Percentiles rank a stretch among this genome's conserved stretches.
phyloP scores from a whole-genome alignment of 2,113 vertebrate species.

The Clarias macrocephalus region DNA sequence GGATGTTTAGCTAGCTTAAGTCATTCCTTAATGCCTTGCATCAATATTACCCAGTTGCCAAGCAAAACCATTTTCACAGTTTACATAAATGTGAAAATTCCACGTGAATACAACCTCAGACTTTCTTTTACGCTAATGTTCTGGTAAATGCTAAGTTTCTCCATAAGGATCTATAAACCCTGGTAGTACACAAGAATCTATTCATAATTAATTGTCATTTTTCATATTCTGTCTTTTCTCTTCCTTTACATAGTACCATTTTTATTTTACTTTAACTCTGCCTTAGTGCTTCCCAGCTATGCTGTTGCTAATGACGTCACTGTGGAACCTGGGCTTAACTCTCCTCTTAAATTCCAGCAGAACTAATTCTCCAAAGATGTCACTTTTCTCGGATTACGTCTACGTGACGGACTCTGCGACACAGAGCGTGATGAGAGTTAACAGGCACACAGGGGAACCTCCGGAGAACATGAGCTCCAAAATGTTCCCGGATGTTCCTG shows the following conservation, averaged over 20 bases:
- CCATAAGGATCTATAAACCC: no score
- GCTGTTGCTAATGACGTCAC: no score
- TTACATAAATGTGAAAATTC: neutral
- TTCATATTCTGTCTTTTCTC: no score
- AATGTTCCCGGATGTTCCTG: slow-evolving; percentile 66
- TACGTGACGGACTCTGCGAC: slow-evolving; percentile 79
- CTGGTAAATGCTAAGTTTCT: neutral
- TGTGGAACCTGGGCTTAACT: no score
- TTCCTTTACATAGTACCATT: no score
- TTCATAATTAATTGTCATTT: no score
- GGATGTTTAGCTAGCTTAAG: neutral
- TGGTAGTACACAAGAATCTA: no score
- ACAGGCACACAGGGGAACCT: slow-evolving; percentile 82
- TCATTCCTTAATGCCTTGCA: neutral
- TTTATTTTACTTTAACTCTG: no score
- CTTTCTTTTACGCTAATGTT: neutral
- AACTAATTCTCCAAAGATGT: slow-evolving; percentile 69
- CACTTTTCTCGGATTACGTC: slow-evolving; percentile 78
- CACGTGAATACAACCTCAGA: neutral
- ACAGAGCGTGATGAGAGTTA: slow-evolving; percentile 73
- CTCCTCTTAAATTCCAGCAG: slow-evolving; percentile 61
- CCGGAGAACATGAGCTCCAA: slow-evolving; percentile 70
- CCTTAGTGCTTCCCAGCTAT: no score
- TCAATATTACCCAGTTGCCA: neutral
- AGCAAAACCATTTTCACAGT: neutral